Evolutionary conservation across 2,888 invertebrate genomes (phyloP).

Genomic region (Oegoconia quadripuncta): DNA sequence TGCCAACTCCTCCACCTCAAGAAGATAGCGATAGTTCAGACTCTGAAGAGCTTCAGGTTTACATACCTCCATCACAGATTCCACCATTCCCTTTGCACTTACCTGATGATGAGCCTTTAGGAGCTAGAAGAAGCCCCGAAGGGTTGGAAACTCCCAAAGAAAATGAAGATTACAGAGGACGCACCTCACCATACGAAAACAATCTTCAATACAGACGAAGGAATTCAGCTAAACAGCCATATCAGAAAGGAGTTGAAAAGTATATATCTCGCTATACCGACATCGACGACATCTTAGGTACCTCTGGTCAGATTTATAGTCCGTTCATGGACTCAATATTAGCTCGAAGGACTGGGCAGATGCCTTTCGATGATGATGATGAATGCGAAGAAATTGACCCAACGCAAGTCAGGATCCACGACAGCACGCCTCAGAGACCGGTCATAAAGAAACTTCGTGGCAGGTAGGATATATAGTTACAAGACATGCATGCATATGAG

Average conservation of each 20-base stretch:
- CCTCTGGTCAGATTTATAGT: slow-evolving; percentile 78
- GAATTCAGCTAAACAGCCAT: slow-evolving; percentile 33
- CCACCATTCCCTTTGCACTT: slow-evolving; percentile 70
- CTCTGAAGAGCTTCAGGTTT: slow-evolving; percentile 64
- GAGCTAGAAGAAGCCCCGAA: slow-evolving; percentile 89
- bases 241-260: slow-evolving; percentile 58
- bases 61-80: slow-evolving; percentile 48
- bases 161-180: slow-evolving; percentile 52
- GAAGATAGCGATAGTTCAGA: slow-evolving; percentile 64
- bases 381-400: slow-evolving; percentile 87
- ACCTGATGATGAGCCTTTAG: slow-evolving; percentile 80
- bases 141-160: slow-evolving; percentile 80
- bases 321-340: slow-evolving; percentile 81
- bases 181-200: slow-evolving; percentile 86
- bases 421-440: slow-evolving; percentile 85
- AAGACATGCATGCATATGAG: slow-evolving; percentile 1
- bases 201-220: slow-evolving; percentile 61
- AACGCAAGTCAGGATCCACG: slow-evolving; percentile 88
- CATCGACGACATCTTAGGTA: slow-evolving; percentile 93
- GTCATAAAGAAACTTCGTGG: slow-evolving; percentile 81
- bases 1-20: slow-evolving; percentile 59
- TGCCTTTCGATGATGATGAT: slow-evolving; percentile 59
- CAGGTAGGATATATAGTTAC: slow-evolving; percentile 57
- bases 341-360: slow-evolving; percentile 58
- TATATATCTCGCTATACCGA: slow-evolving; percentile 93